These are phyloP conservation scores for Eupithecia inturbata DNA, from an alignment of 2,888 invertebrate genomes.

Conservation along the genomic window DNA sequence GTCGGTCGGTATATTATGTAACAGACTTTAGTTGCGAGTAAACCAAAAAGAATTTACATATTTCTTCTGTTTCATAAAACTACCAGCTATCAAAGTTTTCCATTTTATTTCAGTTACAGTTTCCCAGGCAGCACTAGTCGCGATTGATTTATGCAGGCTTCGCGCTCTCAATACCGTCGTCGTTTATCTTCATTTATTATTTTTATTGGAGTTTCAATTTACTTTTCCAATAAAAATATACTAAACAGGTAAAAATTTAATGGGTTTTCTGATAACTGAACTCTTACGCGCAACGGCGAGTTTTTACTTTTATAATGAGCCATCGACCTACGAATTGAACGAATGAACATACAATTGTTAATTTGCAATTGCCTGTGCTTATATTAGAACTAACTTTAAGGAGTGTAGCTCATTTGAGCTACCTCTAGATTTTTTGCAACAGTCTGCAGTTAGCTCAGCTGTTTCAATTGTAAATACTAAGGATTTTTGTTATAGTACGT, in stretches of 20 bases:
- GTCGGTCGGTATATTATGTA: too few species aligned
- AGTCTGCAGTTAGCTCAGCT: neutral
- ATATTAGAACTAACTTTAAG: neutral
- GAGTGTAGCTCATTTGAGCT: neutral
- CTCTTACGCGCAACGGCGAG: neutral
- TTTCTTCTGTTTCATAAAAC: too few species aligned
- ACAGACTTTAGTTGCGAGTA: too few species aligned
- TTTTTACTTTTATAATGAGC: neutral
- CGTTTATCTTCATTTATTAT: conserved; percentile 44
- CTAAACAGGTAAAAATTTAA: conserved; percentile 17
- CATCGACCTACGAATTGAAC: neutral
- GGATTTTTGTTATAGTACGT: too few species aligned
- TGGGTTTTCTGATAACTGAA: conserved; percentile 8
- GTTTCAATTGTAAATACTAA: neutral
- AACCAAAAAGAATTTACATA: too few species aligned
- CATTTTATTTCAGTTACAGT: neutral
- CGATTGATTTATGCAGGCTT: conserved; percentile 45
- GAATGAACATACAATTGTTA: neutral
- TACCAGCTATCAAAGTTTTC: neutral
- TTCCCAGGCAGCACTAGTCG: conserved; percentile 4
- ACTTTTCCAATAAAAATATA: conserved; percentile 29
- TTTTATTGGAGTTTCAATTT: conserved; percentile 37
- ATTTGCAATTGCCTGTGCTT: neutral
- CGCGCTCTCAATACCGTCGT: conserved; percentile 36
- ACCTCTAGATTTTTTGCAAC: neutral